These are phyloP conservation scores for Polyodon spathula DNA, from an alignment of 2,113 vertebrate genomes.

Conservation along the genomic window DNA sequence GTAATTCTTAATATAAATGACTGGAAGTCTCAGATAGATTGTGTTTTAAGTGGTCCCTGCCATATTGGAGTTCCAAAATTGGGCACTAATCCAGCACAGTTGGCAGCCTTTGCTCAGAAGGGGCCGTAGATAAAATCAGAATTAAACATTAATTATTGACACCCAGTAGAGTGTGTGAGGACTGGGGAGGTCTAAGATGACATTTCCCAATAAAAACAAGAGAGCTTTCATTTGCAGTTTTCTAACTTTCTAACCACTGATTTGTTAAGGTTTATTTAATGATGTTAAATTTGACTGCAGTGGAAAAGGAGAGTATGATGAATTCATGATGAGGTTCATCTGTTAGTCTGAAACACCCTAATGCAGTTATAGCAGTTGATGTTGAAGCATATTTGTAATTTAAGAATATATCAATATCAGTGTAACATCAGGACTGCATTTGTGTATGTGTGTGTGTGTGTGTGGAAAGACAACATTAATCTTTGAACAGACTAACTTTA, in stretches of 20 bases:
- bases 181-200: constrained; percentile 33
- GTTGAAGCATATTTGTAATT: no score
- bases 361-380: no score
- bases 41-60: constrained; percentile 52
- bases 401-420: constrained; percentile 10
- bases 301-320: no score
- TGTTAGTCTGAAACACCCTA: no score
- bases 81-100: constrained; percentile 35
- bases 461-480: constrained; percentile 20
- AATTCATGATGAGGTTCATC: no score
- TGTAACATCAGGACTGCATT: constrained; percentile 39
- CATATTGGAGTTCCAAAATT: constrained; percentile 35
- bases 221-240: constrained; percentile 13
- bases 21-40: constrained; percentile 47
- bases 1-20: constrained; percentile 23
- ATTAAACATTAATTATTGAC: constrained; percentile 34
- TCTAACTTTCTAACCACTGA: background rate
- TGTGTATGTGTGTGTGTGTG: constrained; percentile 13
- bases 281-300: no score
- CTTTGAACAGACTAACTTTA: constrained; percentile 20
- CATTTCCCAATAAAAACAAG: constrained; percentile 22
- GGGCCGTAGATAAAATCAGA: constrained; percentile 25
- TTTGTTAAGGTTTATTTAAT: background rate
- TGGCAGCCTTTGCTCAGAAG: constrained; percentile 34
- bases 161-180: constrained; percentile 23